Conservation (phyloP, 1,140 invertebrate species). For the Thaumetopoea pityocampa region DNA sequence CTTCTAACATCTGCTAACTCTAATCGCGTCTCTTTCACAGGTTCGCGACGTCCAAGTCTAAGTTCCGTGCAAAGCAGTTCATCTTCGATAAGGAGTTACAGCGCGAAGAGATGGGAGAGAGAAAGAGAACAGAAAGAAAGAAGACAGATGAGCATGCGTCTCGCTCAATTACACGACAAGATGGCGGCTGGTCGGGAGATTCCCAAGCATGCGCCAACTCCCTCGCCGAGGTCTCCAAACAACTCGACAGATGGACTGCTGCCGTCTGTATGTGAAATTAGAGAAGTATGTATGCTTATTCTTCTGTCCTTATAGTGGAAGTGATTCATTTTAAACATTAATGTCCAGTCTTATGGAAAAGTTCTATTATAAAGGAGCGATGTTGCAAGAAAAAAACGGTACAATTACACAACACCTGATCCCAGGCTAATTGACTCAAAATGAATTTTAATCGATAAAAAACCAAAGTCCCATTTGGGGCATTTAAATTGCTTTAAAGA, state of each 20-base stretch:
- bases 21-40: constrained; percentile 57
- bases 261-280: constrained; percentile 84
- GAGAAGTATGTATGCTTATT: constrained; percentile 78
- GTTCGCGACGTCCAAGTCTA: constrained; percentile 88
- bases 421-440: no score
- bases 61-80: constrained; percentile 87
- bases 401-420: no score
- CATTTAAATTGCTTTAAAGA: no score
- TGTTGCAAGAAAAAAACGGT: no score
- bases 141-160: constrained; percentile 83
- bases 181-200: constrained; percentile 65
- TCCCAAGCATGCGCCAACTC: constrained; percentile 78
- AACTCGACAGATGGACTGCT: constrained; percentile 86
- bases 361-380: no score
- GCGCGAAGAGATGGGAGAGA: constrained; percentile 83
- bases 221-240: constrained; percentile 83
- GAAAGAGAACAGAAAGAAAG: constrained; percentile 87
- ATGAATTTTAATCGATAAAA: no score
- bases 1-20: background rate
- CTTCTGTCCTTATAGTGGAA: constrained; percentile 16
- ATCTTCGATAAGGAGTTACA: constrained; percentile 87
- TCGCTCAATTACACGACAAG: constrained; percentile 78
- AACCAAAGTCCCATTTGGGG: no score
- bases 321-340: no score
- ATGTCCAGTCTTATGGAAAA: no score